Evolutionary conservation across 2,113 vertebrate genomes (phyloP), one percentile per base, ranked within the genome.

Genomic region (Dunckerocampus dactyliophorus): DNA sequence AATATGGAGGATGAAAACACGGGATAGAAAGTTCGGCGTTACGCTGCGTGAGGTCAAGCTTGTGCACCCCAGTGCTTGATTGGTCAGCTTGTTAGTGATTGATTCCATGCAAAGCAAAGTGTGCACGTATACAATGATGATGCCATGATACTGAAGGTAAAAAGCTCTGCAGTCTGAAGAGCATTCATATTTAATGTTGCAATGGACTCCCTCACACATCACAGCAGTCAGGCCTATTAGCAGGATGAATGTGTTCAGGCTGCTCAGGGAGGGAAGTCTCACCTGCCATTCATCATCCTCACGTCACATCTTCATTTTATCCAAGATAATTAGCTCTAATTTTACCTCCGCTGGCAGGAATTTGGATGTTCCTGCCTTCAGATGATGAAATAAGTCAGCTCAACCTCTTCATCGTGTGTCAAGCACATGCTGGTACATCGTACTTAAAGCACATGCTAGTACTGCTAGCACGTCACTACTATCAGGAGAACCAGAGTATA

Each of bases 131-230:
- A 80, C 61, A 5, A 5, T 5, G 31, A 34, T 76, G 57, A 83
- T 80, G 63, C 59, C 66, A 48, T 68, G 67, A 49, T 59, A 69
- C 39, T 52, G 21, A 69, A 61, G 65, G 52, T 73, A 49, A 53
- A 43, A 75, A 74, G 66, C 69, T 75, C 77, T 51, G 56, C 71
- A 65, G 73, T 65, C 70, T 77, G 60, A 59, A 65, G 20, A 39
- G 48, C 86, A 85, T 88, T 82, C 77, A 88, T 87, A 87, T 85
- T 88, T 87, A 83, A 88, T 87, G 78, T 31, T 51, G 63, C 80
- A 81, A 69, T 75, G 69, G 72, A 81, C 83, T 82, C 75, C 71
- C 78, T 72, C 81, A 82, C 81, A 86, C 81, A 76, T 80, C 78
- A 71, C 66, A 74, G 47, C 69, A 81, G 81, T 72, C 82, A 79